These are phyloP conservation scores for Danio kyathit DNA, from an alignment of 2,797 vertebrate genomes.

Conservation along the genomic window DNA sequence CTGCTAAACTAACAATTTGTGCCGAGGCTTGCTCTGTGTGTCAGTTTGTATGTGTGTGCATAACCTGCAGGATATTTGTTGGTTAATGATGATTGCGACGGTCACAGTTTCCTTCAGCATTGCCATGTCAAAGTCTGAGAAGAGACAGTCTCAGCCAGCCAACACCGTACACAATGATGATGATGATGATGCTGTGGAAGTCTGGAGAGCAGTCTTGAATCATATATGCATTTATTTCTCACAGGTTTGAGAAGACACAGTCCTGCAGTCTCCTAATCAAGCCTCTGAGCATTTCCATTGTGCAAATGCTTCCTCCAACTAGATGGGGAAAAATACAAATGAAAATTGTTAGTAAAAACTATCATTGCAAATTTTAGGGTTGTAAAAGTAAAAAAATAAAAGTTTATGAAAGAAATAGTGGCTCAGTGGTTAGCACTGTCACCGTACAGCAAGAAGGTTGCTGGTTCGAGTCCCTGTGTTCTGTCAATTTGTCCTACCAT, in stretches of 20 bases:
- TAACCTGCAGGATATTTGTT: slow-evolving; percentile 43
- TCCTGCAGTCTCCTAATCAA: slow-evolving; percentile 10
- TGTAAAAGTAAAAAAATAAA: too few relatives aligned
- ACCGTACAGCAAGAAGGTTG: too few relatives aligned
- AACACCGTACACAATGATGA: slow-evolving; percentile 47
- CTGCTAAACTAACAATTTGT: slow-evolving; percentile 36
- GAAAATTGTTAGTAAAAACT: neutral
- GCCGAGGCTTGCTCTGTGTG: slow-evolving; percentile 16
- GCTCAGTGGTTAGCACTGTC: too few relatives aligned
- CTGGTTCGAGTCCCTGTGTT: too few relatives aligned
- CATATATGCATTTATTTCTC: slow-evolving; percentile 11
- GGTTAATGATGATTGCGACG: slow-evolving; percentile 38
- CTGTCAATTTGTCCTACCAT: too few relatives aligned
- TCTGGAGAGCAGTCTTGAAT: slow-evolving; percentile 41
- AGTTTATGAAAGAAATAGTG: too few relatives aligned
- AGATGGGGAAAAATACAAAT: neutral
- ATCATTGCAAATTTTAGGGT: neutral
- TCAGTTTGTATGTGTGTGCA: slow-evolving; percentile 27
- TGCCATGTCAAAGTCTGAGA: slow-evolving; percentile 48
- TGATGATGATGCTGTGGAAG: slow-evolving; percentile 3
- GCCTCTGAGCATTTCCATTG: slow-evolving; percentile 21
- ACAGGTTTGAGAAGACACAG: slow-evolving; percentile 26
- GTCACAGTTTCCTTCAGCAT: slow-evolving; percentile 54
- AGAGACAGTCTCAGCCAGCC: slow-evolving; percentile 53
- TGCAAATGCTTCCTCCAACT: slow-evolving; percentile 2